Evolutionary conservation across 2,113 vertebrate species (phyloP), one percentile per base, ranked within the genome.

Genomic region (Lampris megalopsis): DNA sequence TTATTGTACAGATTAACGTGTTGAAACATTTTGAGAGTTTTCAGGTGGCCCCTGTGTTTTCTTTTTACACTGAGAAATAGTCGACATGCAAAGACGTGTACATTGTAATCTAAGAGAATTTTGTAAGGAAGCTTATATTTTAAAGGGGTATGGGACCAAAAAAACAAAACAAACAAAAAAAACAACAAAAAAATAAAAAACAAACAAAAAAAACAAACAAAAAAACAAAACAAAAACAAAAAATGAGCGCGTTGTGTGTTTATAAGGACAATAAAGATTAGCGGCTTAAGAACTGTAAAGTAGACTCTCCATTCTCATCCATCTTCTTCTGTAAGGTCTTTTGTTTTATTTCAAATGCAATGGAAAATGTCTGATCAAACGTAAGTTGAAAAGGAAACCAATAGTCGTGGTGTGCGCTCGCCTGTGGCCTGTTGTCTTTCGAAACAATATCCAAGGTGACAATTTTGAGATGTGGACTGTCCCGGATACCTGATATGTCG

Each of bases 121-220:
- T 91, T 92, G 77, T 90, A 88, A 82, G 84, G 83, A 89, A 89
- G 83, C 85, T 84, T 91, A 79, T 91, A 86, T 93, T 92, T 91
- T 88, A 79, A 91, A 89, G 69, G 79, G 79, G 73, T 81, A 60
- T 64, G 88, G 92, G 89, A 91, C 90, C 89, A 89, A 91, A 88
- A 82, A 42, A 42, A 11, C 2, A 36, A 48, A 9, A 47, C 36
- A 42, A 61, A 2, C 10, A 9, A 6, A 37, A 9, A 37, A 37
- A 37, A 58, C 1, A 6, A 47, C 37, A 47, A n/a, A n/a, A 47
- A n/a, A 63, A 64, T 24, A 49, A 48, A 48, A 47, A 45, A 43
- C 11, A 56, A 56, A n/a, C 5, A n/a, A 56, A 56, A 56, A 24
- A 6, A n/a, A n/a, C n/a, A n/a, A n/a, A n/a, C n/a, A n/a, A n/a